Evolutionary conservation across 2,888 invertebrate species (phyloP).

Genomic region (Diaperis boleti): DNA sequence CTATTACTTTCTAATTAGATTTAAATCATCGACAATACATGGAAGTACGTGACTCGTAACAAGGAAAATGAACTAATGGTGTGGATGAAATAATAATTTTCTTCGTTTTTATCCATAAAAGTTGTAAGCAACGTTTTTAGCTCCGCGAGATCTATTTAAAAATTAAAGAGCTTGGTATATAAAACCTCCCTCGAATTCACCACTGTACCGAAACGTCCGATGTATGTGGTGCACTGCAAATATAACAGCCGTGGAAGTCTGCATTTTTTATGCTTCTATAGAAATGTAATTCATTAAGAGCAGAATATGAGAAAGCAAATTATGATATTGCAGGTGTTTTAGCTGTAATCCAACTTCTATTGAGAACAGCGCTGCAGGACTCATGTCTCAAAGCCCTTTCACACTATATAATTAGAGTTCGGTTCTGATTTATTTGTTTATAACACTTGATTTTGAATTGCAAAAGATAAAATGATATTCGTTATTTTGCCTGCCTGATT

Average conservation of each 20-base stretch:
- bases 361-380: too few species aligned
- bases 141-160: conserved; percentile 30
- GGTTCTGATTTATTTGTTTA: too few species aligned
- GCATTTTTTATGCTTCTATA: neutral
- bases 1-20: neutral
- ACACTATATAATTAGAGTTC: too few species aligned
- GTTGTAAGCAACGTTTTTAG: conserved; percentile 26
- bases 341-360: too few species aligned
- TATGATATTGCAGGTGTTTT: too few species aligned
- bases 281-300: neutral
- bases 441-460: too few species aligned
- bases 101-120: conserved; percentile 28
- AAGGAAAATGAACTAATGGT: conserved; percentile 2
- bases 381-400: too few species aligned
- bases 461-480: too few species aligned
- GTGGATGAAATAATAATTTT: conserved; percentile 34
- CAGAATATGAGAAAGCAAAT: neutral
- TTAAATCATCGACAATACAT: neutral
- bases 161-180: conserved; percentile 21
- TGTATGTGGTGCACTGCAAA: conserved; percentile 5
- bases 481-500: too few species aligned
- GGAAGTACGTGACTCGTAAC: too few species aligned
- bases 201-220: conserved; percentile 17
- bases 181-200: conserved; percentile 30
- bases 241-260: neutral